A percentile compares a stretch with the other conserved stretches of the same genome.
Conservation (phyloP, 1,140 invertebrate species). For the Bombyx mandarina region DNA sequence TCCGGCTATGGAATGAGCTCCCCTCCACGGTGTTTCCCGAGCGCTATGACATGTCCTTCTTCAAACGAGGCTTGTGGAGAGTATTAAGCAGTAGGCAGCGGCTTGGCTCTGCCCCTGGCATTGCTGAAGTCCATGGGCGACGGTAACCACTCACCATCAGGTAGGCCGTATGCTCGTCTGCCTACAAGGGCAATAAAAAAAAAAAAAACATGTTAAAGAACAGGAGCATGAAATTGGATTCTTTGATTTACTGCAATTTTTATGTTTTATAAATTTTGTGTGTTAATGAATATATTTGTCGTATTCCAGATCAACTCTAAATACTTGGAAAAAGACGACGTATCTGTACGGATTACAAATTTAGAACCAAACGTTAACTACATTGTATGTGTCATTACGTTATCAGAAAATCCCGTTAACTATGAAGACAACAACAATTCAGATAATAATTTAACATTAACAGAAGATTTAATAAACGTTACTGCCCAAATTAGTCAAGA, state of each 20-base stretch:
- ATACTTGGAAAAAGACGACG: slow-evolving; percentile 46
- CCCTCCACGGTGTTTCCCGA: no score
- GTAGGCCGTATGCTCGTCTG: no score
- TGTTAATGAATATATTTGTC: slow-evolving; percentile 9
- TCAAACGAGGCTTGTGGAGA: no score
- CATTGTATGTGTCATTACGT: slow-evolving; percentile 47
- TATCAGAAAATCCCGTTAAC: slow-evolving; percentile 38
- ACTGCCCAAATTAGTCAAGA: slow-evolving; percentile 43
- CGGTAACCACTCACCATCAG: no score
- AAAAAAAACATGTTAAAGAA: background rate
- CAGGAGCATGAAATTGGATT: background rate
- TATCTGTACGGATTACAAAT: slow-evolving; percentile 41
- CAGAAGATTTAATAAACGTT: slow-evolving; percentile 27
- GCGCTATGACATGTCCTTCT: no score
- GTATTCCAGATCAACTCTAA: slow-evolving; percentile 49
- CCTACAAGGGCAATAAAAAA: no score
- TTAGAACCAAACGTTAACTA: slow-evolving; percentile 46
- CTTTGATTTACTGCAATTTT: background rate
- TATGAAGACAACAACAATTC: slow-evolving; percentile 28
- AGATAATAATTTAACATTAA: slow-evolving; percentile 26
- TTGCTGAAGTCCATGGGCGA: no score
- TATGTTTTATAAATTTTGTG: background rate
- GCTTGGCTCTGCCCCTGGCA: no score
- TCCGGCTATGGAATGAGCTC: no score
- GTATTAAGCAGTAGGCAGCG: no score